These are phyloP conservation scores for Pseudanteris insignis DNA, from an alignment of 2,888 invertebrate genomes.

Conservation along the genomic window DNA sequence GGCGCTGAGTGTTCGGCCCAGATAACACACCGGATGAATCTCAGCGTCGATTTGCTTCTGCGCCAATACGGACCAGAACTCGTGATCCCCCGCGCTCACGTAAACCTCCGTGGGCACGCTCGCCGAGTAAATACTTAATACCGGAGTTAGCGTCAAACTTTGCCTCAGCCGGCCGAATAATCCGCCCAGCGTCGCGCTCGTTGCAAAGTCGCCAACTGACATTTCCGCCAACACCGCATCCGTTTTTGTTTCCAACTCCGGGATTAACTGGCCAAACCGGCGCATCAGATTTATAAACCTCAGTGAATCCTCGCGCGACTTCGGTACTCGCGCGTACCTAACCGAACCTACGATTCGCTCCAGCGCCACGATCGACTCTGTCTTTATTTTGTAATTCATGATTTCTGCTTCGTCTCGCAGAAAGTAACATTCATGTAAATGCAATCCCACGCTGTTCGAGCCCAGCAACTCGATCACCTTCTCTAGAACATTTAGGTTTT, in stretches of 20 bases:
- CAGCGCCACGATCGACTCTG: background rate
- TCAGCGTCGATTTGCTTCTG: slow-evolving; percentile 29
- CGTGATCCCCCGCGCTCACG: slow-evolving; percentile 12
- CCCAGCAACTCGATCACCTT: slow-evolving; percentile 16
- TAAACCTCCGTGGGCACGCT: slow-evolving; percentile 37
- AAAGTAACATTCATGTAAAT: slow-evolving; percentile 37
- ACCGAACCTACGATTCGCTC: slow-evolving; percentile 8
- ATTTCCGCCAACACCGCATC: no score
- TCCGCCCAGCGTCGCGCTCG: no score
- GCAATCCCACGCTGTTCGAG: slow-evolving; percentile 13
- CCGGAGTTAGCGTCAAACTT: slow-evolving; percentile 16
- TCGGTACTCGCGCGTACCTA: slow-evolving; percentile 7
- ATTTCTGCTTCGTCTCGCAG: slow-evolving; percentile 14
- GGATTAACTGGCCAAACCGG: background rate
- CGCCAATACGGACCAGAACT: slow-evolving; percentile 32
- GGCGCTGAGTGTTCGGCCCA: slow-evolving; percentile 10
- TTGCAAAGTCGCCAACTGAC: no score
- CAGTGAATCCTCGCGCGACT: slow-evolving; percentile 7
- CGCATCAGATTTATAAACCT: slow-evolving; percentile 3
- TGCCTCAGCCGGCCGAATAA: slow-evolving; percentile 15
- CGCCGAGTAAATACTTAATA: slow-evolving; percentile 23
- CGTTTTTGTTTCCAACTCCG: slow-evolving; percentile 19
- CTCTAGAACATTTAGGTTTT: slow-evolving; percentile 16
- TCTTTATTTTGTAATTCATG: slow-evolving; percentile 26
- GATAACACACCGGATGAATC: slow-evolving; percentile 37